Evolutionary conservation across 1,140 invertebrate genomes (phyloP), one percentile per base, ranked within the genome.

Genomic region (Bathynomus jamesi): DNA sequence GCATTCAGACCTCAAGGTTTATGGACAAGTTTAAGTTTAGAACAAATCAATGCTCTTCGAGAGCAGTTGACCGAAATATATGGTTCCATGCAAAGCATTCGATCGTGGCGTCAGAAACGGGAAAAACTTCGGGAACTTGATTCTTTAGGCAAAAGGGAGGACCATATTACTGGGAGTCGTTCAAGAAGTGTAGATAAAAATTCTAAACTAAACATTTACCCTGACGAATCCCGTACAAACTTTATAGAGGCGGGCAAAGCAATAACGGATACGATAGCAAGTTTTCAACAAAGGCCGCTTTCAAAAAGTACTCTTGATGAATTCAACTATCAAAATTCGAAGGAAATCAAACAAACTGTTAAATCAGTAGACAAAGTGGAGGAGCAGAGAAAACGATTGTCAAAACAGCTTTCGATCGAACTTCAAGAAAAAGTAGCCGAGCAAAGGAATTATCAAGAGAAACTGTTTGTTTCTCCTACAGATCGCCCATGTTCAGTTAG

Each of bases 1-100:
- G 65, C 66, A 61, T 61, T 73, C 24, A 71, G 76, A 61, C 63
- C 72, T 28, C 64, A 70, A n/a, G 76, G 75, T n/a, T 70, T 75
- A 63, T 92, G 91, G 86, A 93, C 91, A 78, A 93, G 91, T 79
- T 82, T 94, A 60, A 91, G 91, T 0, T 87, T 90, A 81, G 91
- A 94, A 76, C 91, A 94, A 83, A 89, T 94, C 0, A 90, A 87
- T 78, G 89, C 88, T 27, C 84, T 94, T 31, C 92, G 92, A 80
- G 87, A 86, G 78, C 91, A 93, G 78, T 80, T 94, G 4, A 90
- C 89, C 75, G 90, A 92, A 76, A 93, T 94, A 60, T 94, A 93
- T 73, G 88, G 89, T 29, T 88, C 25, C 83, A 82, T 77, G 70
- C 82, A 65, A 79, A 81, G 69, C 76, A 84, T 66, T 81, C 81